Evolutionary conservation across 2,888 invertebrate species (phyloP), one percentile per base, ranked within the genome.

Genomic region (Dermolepida albohirtum): DNA sequence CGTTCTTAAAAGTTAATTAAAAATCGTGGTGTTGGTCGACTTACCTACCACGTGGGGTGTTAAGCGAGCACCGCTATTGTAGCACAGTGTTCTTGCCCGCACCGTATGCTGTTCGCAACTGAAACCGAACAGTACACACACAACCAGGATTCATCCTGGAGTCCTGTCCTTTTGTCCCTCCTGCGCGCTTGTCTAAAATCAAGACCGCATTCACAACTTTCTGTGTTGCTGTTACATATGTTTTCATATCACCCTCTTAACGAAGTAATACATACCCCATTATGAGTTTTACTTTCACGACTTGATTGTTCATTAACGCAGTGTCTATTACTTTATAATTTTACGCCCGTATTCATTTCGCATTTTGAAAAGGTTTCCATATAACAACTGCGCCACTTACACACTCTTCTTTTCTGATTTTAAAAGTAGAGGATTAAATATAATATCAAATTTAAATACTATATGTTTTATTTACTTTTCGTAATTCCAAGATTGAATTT

Each of bases 151-250:
- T 64, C 64, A 52, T 64, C 64, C 64, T 43, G 64, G 52, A 51
- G 50, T 64, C 50, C 64, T 52, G 51, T 64, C 59, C 59, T 59
- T 64, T 64, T 64, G 64, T 64, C 64, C 64, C 64, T 43, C 50
- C 52, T 43, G 43, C 52, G 64, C 64, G 64, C 64, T 64, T 64
- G 64, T 64, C 64, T 64, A 64, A 64, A 64, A 39, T 64, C 59
- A 47, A 59, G 59, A 59, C 59, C 59, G 47, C 59, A 59, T 59
- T 47, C 47, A 59, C 59, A 59, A 59, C 59, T 59, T 34, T 59
- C 59, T 59, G 29, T 59, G 59, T 47, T 59, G 59, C 11, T 29
- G 29, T 59, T 59, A 59, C 59, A 59, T 59, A 47, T 59, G 59
- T 59, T 59, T 59, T 59, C 59, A 59, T 59, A 59, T 59, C 44